phyloP scores from a whole-genome alignment of 2,888 invertebrate genomes.

The Aphodius granarius region DNA sequence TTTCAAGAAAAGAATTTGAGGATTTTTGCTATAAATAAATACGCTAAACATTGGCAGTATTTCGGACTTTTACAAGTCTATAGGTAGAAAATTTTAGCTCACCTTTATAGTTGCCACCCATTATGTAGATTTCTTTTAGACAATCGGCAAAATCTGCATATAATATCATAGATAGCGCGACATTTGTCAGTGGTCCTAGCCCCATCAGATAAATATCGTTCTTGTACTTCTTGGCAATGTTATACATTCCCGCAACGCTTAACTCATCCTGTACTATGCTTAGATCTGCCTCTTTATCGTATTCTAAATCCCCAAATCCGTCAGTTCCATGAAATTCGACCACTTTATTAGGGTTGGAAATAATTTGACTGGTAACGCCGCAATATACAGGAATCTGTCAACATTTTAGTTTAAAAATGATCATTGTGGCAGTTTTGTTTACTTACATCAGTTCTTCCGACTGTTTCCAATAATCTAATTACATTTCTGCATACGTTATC shows the following conservation, averaged over 20 bases:
- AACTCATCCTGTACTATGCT: conserved; percentile 37
- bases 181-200: conserved; percentile 77
- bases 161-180: conserved; percentile 72
- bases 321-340: conserved; percentile 66
- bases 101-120: conserved; percentile 80
- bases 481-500: conserved; percentile 70
- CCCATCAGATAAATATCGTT: conserved; percentile 63
- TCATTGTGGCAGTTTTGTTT: neutral
- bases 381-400: conserved; percentile 70
- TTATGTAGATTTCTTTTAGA: conserved; percentile 71
- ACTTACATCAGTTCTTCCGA: conserved; percentile 63
- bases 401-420: neutral
- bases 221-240: conserved; percentile 46
- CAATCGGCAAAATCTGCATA: conserved; percentile 66
- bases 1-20: too few relatives aligned
- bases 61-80: too few relatives aligned
- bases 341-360: conserved; percentile 46
- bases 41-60: too few relatives aligned
- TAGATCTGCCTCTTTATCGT: conserved; percentile 35
- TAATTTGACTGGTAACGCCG: conserved; percentile 60
- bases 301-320: conserved; percentile 67
- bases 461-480: conserved; percentile 63
- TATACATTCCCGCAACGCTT: conserved; percentile 63
- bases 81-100: neutral
- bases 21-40: too few relatives aligned